These are phyloP conservation scores for Marmota monax DNA, from an alignment of 2,113 vertebrate species.

Conservation along the genomic window DNA sequence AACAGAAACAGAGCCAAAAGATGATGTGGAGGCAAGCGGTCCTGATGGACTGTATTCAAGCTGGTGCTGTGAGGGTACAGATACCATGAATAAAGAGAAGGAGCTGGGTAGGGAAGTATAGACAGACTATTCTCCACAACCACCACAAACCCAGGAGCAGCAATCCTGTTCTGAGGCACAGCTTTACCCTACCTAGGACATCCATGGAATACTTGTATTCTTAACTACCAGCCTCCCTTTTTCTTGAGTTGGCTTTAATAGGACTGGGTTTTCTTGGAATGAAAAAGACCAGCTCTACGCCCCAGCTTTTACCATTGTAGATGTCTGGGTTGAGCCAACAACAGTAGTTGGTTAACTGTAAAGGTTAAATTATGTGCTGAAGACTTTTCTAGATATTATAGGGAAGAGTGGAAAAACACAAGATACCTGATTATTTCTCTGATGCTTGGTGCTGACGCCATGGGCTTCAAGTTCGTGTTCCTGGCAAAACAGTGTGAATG, in stretches of 20 bases:
- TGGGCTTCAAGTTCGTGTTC: conserved; percentile 66
- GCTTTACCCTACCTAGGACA: conserved; percentile 5
- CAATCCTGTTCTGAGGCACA: not conserved
- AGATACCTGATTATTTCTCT: conserved; percentile 64
- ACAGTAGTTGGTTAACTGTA: not conserved
- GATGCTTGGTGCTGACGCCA: conserved; percentile 50
- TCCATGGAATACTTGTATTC: not conserved
- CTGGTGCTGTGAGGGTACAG: not conserved
- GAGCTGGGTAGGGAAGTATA: not conserved
- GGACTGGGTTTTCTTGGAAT: not conserved
- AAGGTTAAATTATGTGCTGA: conserved; percentile 36
- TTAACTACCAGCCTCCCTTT: not conserved
- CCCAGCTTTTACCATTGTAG: not conserved
- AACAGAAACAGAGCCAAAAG: conserved; percentile 27
- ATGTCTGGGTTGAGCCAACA: not conserved
- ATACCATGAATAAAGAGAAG: not conserved
- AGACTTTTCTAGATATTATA: not conserved
- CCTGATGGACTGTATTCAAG: not conserved
- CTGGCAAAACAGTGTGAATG: conserved; percentile 71
- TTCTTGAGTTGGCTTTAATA: conserved; percentile 36
- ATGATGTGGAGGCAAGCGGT: not conserved
- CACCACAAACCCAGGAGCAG: not conserved
- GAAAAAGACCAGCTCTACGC: not conserved
- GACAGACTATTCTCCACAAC: not conserved
- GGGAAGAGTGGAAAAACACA: conserved; percentile 74